Evolutionary conservation across 92 coral and sea anemone species (phyloP), one percentile per base, ranked within the genome.

Genomic region (Porites divaricata): DNA sequence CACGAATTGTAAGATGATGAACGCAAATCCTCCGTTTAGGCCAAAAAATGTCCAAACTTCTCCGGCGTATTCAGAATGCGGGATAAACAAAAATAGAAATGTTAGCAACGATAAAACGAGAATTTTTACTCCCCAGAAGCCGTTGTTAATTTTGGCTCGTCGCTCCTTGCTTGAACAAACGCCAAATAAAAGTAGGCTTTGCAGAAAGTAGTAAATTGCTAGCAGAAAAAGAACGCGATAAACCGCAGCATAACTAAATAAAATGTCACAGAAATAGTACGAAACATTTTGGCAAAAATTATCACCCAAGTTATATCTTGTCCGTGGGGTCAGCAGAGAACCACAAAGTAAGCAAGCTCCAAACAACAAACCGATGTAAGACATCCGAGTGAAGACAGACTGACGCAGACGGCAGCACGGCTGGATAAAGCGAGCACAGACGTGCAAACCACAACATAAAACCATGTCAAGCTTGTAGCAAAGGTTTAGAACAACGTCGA

Each of bases 21-120:
- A 97, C 2, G 96, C 95, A 78, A 97, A 97, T 0, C 98, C 98
- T 20, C 98, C 99, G 57, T 97, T 97, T 10, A 97, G 87, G 26
- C 98, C 99, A 67, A 97, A 97, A 82, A 97, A 97, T 64, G 95
- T 90, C 99, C 99, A 97, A 8, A 97, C 90, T 81, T 97, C 99
- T 6, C 99, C 99, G 19, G 95, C 93, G 88, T 95, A 97, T 62
- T 97, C 99, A 19, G 95, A 91, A 70, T 95, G 99, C 7, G 99
- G 99, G 28, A 97, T 85, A 22, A 97, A 81, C 71, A 97, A 80
- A 70, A 97, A 97, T 41, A 82, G 58, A 75, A 95, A 90, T 26
- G 88, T 88, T 45, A 95, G 52, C 24, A 86, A 4, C 0, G 98
- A 64, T n/a, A 97, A 86, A 6, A 88, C 51, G 0, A 93, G 68